A percentile compares a stretch with the other conserved stretches of the same genome.
Evolutionary conservation across 2,797 vertebrate genomes (phyloP).

Genomic region (Microctenopoma stevenorrisi): DNA sequence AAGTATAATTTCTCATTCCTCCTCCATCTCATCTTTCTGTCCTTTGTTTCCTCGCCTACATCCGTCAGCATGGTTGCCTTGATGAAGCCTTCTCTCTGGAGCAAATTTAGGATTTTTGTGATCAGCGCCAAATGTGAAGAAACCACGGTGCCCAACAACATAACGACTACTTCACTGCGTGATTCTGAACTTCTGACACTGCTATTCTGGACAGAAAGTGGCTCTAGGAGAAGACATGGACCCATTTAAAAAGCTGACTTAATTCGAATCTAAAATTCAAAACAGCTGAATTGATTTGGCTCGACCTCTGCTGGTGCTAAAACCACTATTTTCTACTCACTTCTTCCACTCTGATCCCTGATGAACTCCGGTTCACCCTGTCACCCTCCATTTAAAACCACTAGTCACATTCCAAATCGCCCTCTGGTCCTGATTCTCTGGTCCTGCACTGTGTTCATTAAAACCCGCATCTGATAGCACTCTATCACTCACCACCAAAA

Average conservation of each 20-base stretch:
- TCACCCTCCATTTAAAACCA: constrained; percentile 57
- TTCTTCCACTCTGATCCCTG: constrained; percentile 25
- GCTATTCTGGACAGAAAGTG: constrained; percentile 9
- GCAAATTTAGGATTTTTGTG: not conserved
- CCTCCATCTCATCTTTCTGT: constrained; percentile 16
- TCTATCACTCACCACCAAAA: constrained; percentile 50
- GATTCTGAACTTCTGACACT: constrained; percentile 18
- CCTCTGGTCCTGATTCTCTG: constrained; percentile 18
- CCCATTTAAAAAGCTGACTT: constrained; percentile 23
- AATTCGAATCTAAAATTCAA: constrained; percentile 31
- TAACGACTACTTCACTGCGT: constrained; percentile 10
- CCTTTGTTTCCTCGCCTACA: not conserved
- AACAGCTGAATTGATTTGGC: constrained; percentile 45
- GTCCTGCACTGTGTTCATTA: constrained; percentile 20
- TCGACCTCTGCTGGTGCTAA: constrained; percentile 10
- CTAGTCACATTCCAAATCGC: constrained; percentile 18
- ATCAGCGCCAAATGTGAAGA: constrained; percentile 10
- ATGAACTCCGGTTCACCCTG: constrained; percentile 48
- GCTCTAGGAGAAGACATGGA: constrained; percentile 14
- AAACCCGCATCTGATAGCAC: constrained; percentile 41
- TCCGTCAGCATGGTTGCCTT: constrained; percentile 25
- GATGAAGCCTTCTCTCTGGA: constrained; percentile 3
- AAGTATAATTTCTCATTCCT: constrained; percentile 37
- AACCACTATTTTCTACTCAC: constrained; percentile 5
- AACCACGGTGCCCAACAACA: constrained; percentile 25